phyloP scores from a whole-genome alignment of 2,888 invertebrate species.

The Dryomyza anilis region DNA sequence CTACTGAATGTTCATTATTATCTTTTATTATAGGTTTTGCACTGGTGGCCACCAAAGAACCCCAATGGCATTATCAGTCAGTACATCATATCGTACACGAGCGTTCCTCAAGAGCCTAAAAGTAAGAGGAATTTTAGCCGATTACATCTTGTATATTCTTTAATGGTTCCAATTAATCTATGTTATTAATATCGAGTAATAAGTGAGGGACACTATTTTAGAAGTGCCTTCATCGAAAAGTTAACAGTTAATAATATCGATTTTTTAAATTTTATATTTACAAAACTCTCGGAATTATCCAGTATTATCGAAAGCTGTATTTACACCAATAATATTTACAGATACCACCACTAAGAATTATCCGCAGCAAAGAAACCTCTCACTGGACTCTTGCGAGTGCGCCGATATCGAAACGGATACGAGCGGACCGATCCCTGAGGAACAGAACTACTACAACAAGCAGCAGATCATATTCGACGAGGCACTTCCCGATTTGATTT shows the following conservation, averaged over 20 bases:
- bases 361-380: not conserved
- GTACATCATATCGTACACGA: conserved; percentile 45
- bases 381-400: conserved; percentile 37
- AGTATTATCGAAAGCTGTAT: too few species aligned
- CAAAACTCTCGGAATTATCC: too few species aligned
- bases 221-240: too few species aligned
- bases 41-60: conserved; percentile 57
- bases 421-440: conserved; percentile 48
- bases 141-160: not conserved
- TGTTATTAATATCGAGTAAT: too few species aligned
- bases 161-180: too few species aligned
- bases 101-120: not conserved
- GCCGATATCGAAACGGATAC: conserved; percentile 31
- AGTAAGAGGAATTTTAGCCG: conserved; percentile 37
- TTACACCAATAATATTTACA: too few species aligned
- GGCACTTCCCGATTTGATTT: conserved; percentile 48
- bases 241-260: too few species aligned
- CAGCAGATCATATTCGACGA: conserved; percentile 46
- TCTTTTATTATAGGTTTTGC: conserved; percentile 40
- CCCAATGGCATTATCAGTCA: conserved; percentile 49
- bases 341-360: not conserved
- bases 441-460: conserved; percentile 47
- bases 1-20: not conserved
- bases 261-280: too few species aligned
- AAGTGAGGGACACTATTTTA: too few species aligned